Conservation (phyloP, 2,888 invertebrate genomes). For the Folsomia manolachei region DNA sequence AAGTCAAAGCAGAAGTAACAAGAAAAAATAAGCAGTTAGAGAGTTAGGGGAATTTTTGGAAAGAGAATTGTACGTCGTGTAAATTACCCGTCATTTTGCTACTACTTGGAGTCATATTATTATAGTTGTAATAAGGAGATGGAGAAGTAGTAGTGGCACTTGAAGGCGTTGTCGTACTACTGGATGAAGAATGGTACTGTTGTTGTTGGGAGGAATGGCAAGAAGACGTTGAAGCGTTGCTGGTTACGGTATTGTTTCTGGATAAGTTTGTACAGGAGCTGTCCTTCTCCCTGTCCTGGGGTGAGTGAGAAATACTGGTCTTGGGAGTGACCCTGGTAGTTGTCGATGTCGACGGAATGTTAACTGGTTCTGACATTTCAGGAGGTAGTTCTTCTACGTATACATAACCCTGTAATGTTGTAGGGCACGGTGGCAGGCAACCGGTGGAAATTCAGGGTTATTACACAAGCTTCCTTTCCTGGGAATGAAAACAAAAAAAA, state of each 20-base stretch:
- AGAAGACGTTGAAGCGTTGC: conserved; percentile 7
- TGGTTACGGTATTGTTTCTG: conserved; percentile 15
- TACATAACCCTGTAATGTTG: no score
- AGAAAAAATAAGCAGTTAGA: neutral
- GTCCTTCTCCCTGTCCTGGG: conserved; percentile 30
- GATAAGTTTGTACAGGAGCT: conserved; percentile 8
- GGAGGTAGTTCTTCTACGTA: no score
- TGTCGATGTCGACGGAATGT: conserved; percentile 31
- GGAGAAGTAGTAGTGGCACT: neutral
- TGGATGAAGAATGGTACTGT: conserved; percentile 4
- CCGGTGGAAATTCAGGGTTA: neutral
- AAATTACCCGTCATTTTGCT: conserved; percentile 18
- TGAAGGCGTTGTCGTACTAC: neutral
- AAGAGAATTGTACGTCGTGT: no score
- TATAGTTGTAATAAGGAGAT: neutral
- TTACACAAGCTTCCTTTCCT: neutral
- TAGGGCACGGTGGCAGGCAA: no score
- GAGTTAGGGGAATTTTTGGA: neutral
- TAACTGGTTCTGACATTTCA: conserved; percentile 37
- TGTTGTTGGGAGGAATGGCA: conserved; percentile 14
- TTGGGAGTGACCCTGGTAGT: conserved; percentile 34
- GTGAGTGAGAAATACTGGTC: conserved; percentile 41
- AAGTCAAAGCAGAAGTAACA: conserved; percentile 29
- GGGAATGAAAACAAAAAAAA: neutral
- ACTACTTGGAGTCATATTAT: conserved; percentile 10